These are phyloP conservation scores for Bacillus rossius DNA, from an alignment of 1,140 invertebrate genomes.

Conservation along the genomic window DNA sequence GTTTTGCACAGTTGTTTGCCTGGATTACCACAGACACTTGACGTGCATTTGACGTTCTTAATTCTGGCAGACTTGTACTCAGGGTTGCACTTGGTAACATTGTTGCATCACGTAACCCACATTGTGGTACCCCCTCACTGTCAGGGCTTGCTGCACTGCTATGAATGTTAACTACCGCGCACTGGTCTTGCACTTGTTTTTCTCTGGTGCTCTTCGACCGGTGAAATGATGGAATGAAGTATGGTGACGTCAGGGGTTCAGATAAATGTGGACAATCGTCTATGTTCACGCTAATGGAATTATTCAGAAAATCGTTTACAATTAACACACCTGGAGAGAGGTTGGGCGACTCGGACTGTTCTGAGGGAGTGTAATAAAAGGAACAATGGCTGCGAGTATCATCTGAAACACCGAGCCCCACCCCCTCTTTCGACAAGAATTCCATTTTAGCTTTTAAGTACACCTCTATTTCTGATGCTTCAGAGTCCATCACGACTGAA, in stretches of 20 bases:
- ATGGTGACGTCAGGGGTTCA: constrained; percentile 17
- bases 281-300: background rate
- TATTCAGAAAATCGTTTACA: too few species aligned
- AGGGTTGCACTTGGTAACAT: background rate
- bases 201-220: too few species aligned
- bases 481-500: constrained; percentile 64
- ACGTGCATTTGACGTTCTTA: background rate
- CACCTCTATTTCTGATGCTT: constrained; percentile 48
- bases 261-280: background rate
- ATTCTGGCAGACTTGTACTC: constrained; percentile 12
- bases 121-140: too few species aligned
- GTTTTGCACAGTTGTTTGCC: background rate
- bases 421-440: constrained; percentile 37
- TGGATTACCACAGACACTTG: constrained; percentile 6
- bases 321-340: constrained; percentile 8
- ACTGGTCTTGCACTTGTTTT: too few species aligned
- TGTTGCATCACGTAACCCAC: too few species aligned
- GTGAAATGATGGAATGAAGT: constrained; percentile 5
- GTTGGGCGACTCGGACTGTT: constrained; percentile 43
- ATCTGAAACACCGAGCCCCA: constrained; percentile 58
- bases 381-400: constrained; percentile 59
- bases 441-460: constrained; percentile 58
- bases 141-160: too few species aligned
- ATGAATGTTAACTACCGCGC: too few species aligned
- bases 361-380: constrained; percentile 75